phyloP scores from a whole-genome alignment of 2,113 vertebrate species.

The Gnathonemus echidnorhynchus region DNA sequence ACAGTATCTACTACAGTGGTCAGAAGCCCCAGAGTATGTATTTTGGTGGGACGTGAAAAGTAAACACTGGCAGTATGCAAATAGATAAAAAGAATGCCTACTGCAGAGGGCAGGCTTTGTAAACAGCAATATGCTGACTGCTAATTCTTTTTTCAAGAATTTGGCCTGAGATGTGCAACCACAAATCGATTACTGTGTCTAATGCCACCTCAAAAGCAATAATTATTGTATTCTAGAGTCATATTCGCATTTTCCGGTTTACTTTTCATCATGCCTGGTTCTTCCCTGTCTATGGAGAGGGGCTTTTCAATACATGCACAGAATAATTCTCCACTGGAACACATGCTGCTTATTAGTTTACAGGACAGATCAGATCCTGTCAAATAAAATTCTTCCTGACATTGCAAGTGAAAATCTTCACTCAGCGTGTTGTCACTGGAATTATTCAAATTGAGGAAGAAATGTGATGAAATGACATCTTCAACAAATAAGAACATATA shows the following conservation, averaged over 20 bases:
- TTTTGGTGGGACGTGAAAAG: not conserved
- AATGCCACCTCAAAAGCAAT: conserved; percentile 30
- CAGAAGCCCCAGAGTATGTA: not conserved
- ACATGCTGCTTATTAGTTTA: not conserved
- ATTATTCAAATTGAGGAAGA: not conserved
- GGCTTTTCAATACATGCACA: not conserved
- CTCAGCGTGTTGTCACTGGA: not conserved
- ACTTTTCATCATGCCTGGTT: conserved; percentile 14
- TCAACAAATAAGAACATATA: not conserved
- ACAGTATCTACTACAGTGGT: not conserved
- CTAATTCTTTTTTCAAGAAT: not conserved
- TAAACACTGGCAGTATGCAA: not conserved
- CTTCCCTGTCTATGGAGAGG: not conserved
- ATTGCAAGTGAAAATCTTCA: not conserved
- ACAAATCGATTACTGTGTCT: conserved; percentile 27
- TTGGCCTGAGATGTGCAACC: conserved; percentile 20
- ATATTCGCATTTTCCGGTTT: conserved; percentile 20
- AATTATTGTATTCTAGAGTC: conserved; percentile 23
- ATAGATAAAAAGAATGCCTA: not conserved
- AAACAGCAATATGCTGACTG: not conserved
- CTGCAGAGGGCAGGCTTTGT: not conserved
- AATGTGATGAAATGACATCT: not conserved
- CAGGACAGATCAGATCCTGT: not conserved
- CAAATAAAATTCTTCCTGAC: not conserved
- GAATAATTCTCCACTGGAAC: not conserved